A percentile compares a stretch with the other conserved stretches of the same genome.
Evolutionary conservation across 2,113 vertebrate species (phyloP).

Genomic region (Lepisosteus osseus): DNA sequence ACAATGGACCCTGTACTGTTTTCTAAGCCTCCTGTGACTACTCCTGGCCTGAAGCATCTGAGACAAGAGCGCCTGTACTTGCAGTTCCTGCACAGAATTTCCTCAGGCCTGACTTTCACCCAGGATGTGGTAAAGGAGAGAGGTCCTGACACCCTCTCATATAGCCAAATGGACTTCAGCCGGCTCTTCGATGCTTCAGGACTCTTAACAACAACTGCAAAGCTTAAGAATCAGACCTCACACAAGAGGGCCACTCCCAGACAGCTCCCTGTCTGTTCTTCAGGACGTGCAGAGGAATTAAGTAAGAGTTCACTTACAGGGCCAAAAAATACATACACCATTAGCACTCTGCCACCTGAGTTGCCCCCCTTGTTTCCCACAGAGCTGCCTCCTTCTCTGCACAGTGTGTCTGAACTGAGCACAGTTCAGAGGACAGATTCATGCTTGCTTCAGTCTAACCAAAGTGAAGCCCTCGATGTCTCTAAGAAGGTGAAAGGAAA

Average conservation of each 20-base stretch:
- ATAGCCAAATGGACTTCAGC: constrained; percentile 42
- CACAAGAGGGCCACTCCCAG: not conserved
- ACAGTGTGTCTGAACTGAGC: no score
- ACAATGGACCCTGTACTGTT: constrained; percentile 21
- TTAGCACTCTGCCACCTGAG: not conserved
- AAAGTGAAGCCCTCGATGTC: not conserved
- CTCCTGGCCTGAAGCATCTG: constrained; percentile 7
- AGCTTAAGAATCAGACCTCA: constrained; percentile 13
- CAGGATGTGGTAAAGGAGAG: constrained; percentile 57
- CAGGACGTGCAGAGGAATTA: not conserved
- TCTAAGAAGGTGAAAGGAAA: not conserved
- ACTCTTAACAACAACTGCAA: constrained; percentile 27
- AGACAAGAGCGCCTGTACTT: constrained; percentile 30
- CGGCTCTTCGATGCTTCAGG: constrained; percentile 46
- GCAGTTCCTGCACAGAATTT: constrained; percentile 43
- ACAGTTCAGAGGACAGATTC: constrained; percentile 5
- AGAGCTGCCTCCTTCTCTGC: not conserved
- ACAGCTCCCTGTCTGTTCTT: not conserved
- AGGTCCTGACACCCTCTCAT: constrained; percentile 47
- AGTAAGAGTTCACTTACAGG: not conserved
- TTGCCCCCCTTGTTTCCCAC: not conserved
- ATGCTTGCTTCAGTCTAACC: not conserved
- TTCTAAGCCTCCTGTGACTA: constrained; percentile 2
- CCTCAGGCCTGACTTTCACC: constrained; percentile 57
- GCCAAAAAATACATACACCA: not conserved